Evolutionary conservation across 1,140 invertebrate genomes (phyloP).

Genomic region (Colletes latitarsis): DNA sequence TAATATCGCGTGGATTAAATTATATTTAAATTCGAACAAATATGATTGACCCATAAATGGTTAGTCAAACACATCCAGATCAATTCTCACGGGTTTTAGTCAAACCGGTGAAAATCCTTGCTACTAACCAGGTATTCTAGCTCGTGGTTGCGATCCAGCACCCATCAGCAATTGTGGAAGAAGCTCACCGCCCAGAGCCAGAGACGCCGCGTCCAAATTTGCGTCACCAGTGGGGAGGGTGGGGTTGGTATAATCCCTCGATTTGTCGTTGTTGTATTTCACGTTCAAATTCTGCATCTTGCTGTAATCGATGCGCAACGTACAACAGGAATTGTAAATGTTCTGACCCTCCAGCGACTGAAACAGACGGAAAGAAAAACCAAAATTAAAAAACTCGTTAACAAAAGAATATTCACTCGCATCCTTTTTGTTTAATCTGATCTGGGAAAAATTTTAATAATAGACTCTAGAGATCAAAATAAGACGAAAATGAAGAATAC

Average conservation of each 20-base stretch:
- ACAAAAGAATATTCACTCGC: too few species aligned
- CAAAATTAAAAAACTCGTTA: neutral
- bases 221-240: slow-evolving; percentile 96
- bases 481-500: too few species aligned
- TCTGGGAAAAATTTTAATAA: too few species aligned
- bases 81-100: too few species aligned
- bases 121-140: slow-evolving; percentile 79
- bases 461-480: too few species aligned
- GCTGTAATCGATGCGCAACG: slow-evolving; percentile 99
- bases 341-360: slow-evolving; percentile 98
- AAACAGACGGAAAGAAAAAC: slow-evolving; percentile 54
- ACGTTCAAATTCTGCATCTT: slow-evolving; percentile 99
- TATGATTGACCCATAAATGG: too few species aligned
- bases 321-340: slow-evolving; percentile 99
- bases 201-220: slow-evolving; percentile 84
- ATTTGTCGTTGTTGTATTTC: slow-evolving; percentile 99
- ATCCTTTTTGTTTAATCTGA: too few species aligned
- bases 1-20: too few species aligned
- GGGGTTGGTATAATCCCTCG: slow-evolving; percentile 99
- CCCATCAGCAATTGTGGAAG: slow-evolving; percentile 86
- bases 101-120: neutral
- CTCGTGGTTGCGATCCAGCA: slow-evolving; percentile 83
- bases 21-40: too few species aligned
- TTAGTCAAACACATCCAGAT: too few species aligned
- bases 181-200: slow-evolving; percentile 84